These are phyloP conservation scores for Hydractinia echinata DNA, from an alignment of 30 jellyfish, hydroid and myxozoan genomes.

Conservation along the genomic window DNA sequence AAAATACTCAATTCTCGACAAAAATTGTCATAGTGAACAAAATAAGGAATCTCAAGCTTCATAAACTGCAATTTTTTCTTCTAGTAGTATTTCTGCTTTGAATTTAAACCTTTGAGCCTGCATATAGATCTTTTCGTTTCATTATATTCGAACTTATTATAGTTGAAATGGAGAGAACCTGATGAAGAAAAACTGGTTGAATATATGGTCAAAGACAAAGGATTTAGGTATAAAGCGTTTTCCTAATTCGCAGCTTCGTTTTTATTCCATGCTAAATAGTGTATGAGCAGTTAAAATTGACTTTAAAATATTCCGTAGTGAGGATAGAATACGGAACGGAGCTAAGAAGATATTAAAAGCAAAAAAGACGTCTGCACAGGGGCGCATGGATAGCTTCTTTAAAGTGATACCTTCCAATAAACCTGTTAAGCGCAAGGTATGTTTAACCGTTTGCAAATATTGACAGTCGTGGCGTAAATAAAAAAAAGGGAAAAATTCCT, in stretches of 20 bases:
- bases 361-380: conserved; percentile 76
- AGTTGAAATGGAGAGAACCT: conserved; percentile 86
- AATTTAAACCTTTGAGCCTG: too few species aligned
- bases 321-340: conserved; percentile 80
- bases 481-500: too few species aligned
- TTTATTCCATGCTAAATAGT: neutral
- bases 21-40: too few species aligned
- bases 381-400: conserved; percentile 79
- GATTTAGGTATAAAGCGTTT: conserved; percentile 52
- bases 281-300: neutral
- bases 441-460: neutral
- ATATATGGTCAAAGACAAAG: conserved; percentile 65
- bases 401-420: conserved; percentile 73
- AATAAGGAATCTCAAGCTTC: too few species aligned
- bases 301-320: conserved; percentile 36
- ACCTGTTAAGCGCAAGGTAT: conserved; percentile 76
- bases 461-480: too few species aligned
- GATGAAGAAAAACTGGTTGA: conserved; percentile 78
- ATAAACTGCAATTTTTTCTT: too few species aligned
- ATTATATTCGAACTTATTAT: neutral
- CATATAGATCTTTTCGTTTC: too few species aligned
- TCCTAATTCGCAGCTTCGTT: neutral
- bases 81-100: too few species aligned
- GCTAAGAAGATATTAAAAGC: conserved; percentile 73
- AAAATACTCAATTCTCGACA: too few species aligned